Conservation (phyloP, 2,888 invertebrate species). For the Chaetoderma sp. region DNA sequence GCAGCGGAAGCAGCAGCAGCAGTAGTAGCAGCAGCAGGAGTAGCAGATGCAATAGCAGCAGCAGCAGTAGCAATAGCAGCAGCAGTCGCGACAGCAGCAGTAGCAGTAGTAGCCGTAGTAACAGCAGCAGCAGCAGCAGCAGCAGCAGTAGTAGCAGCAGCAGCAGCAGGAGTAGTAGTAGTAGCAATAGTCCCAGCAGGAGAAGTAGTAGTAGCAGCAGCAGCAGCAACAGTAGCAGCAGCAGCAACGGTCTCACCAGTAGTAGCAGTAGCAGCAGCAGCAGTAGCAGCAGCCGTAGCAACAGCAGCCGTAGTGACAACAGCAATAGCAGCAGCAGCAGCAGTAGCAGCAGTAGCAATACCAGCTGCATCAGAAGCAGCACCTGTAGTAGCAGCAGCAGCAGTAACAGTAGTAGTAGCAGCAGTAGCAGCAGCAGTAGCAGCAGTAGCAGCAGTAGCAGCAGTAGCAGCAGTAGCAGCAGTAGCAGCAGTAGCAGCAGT, state of each 20-base stretch:
- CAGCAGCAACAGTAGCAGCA: neutral
- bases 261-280: neutral
- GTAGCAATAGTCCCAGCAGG: too few relatives aligned
- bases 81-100: too few relatives aligned
- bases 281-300: neutral
- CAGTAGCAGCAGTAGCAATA: neutral
- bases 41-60: too few relatives aligned
- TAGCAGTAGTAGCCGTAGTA: too few relatives aligned
- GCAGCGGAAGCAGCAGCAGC: too few relatives aligned
- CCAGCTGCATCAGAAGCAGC: neutral
- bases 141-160: neutral
- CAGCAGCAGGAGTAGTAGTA: too few relatives aligned
- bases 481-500: neutral
- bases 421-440: neutral
- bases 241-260: neutral
- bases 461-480: neutral
- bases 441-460: neutral
- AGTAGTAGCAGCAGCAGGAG: too few relatives aligned
- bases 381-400: neutral
- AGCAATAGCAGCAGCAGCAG: neutral
- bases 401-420: neutral
- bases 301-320: neutral
- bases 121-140: neutral
- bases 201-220: neutral
- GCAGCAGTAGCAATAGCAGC: neutral